phyloP scores from a whole-genome alignment of 1,140 invertebrate species.

The Drosophila melanica region DNA sequence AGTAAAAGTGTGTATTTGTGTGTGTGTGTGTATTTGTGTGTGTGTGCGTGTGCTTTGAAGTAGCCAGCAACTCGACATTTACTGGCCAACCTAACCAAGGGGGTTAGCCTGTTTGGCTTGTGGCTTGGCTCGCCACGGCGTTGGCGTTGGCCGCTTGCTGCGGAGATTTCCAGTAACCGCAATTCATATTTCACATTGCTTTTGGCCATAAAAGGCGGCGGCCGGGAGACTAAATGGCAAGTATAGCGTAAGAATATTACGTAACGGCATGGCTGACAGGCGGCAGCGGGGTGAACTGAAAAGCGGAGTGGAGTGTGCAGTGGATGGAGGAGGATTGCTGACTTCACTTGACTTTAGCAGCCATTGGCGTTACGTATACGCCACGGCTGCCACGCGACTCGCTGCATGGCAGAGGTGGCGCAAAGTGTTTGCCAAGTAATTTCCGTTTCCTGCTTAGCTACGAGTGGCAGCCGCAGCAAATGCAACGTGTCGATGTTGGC shows the following conservation, averaged over 20 bases:
- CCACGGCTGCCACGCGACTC: constrained; percentile 52
- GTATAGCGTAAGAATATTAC: constrained; percentile 71
- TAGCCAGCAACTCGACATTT: constrained; percentile 42
- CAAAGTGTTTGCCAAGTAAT: constrained; percentile 82
- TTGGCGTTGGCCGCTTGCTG: constrained; percentile 32
- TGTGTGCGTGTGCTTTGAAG: constrained; percentile 37
- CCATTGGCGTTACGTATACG: constrained; percentile 44
- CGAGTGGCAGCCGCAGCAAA: constrained; percentile 58
- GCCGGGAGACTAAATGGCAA: constrained; percentile 51
- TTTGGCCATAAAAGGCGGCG: constrained; percentile 65
- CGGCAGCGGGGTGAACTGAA: background rate
- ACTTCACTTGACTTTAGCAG: constrained; percentile 67
- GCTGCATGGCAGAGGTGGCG: constrained; percentile 42
- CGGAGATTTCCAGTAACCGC: constrained; percentile 74
- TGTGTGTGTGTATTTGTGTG: constrained; percentile 1
- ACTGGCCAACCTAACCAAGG: constrained; percentile 15
- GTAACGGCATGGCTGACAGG: constrained; percentile 41
- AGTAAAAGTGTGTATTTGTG: background rate
- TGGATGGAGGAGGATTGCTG: constrained; percentile 4
- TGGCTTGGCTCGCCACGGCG: background rate
- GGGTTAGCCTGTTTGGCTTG: constrained; percentile 26
- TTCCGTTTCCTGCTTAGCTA: constrained; percentile 79
- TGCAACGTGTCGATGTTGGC: constrained; percentile 23
- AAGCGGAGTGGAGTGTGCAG: background rate
- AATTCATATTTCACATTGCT: constrained; percentile 81